These are phyloP conservation scores for Oxyscelio sp. DNA, from an alignment of 2,888 invertebrate species.

Conservation along the genomic window DNA sequence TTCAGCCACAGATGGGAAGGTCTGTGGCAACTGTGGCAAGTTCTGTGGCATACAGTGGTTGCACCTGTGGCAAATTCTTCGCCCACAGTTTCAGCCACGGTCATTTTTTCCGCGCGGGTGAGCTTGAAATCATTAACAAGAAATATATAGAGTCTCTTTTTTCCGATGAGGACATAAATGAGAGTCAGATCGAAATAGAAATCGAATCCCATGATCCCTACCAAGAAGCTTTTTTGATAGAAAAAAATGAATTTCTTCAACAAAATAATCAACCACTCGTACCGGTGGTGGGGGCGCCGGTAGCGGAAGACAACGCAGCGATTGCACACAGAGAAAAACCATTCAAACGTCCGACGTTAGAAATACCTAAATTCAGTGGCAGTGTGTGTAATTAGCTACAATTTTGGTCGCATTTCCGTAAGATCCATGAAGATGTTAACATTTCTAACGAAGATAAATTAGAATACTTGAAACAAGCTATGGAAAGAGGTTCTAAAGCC, in stretches of 20 bases:
- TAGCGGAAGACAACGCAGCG: neutral
- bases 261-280: neutral
- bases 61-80: no score
- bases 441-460: slow-evolving; percentile 77
- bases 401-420: slow-evolving; percentile 79
- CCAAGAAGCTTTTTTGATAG: slow-evolving; percentile 31
- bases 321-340: slow-evolving; percentile 50
- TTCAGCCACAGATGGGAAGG: no score
- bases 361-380: slow-evolving; percentile 78
- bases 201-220: slow-evolving; percentile 65
- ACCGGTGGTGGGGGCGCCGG: no score
- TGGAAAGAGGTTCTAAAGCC: slow-evolving; percentile 74
- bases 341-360: slow-evolving; percentile 69
- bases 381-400: slow-evolving; percentile 76
- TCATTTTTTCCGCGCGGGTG: no score
- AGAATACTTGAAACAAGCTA: slow-evolving; percentile 76
- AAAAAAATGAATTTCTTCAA: slow-evolving; percentile 22
- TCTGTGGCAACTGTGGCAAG: no score
- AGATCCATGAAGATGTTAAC: slow-evolving; percentile 76
- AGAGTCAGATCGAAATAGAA: slow-evolving; percentile 34
- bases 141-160: slow-evolving; percentile 46
- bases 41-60: no score
- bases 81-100: no score
- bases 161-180: slow-evolving; percentile 2
- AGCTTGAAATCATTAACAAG: slow-evolving; percentile 51